These are phyloP conservation scores for Ferdinandea cuprea DNA, from an alignment of 2,888 invertebrate species.

Conservation along the genomic window DNA sequence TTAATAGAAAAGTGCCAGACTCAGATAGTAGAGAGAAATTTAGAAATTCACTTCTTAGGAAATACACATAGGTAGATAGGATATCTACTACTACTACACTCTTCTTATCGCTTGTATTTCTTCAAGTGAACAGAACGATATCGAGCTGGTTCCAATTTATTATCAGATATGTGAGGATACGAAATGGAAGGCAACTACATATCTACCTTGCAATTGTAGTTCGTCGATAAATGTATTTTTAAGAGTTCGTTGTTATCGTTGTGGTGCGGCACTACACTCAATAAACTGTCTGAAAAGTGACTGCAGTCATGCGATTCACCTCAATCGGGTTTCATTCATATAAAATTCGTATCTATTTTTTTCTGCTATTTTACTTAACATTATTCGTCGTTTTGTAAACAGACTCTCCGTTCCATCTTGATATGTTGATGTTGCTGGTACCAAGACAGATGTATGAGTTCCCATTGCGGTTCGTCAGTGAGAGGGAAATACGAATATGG, in stretches of 20 bases:
- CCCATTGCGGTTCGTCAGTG: slow-evolving; percentile 34
- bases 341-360: slow-evolving; percentile 1
- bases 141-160: too few relatives aligned
- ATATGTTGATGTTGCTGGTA: slow-evolving; percentile 42
- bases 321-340: slow-evolving; percentile 41
- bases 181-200: background rate
- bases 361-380: background rate
- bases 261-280: slow-evolving; percentile 39
- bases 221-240: too few relatives aligned
- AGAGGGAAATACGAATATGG: slow-evolving; percentile 2
- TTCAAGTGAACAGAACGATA: too few relatives aligned
- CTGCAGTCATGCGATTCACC: slow-evolving; percentile 49
- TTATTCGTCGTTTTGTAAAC: slow-evolving; percentile 42
- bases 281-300: slow-evolving; percentile 52
- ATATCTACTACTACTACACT: too few relatives aligned
- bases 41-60: too few relatives aligned
- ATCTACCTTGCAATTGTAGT: background rate
- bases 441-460: slow-evolving; percentile 36
- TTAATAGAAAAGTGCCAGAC: too few relatives aligned
- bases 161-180: too few relatives aligned
- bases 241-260: slow-evolving; percentile 33
- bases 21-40: too few relatives aligned
- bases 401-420: slow-evolving; percentile 32
- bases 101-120: too few relatives aligned
- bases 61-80: too few relatives aligned